Base-by-base conservation (phyloP, 2,797 vertebrate genomes). In the Anabacerthia variegaticeps region DNA sequence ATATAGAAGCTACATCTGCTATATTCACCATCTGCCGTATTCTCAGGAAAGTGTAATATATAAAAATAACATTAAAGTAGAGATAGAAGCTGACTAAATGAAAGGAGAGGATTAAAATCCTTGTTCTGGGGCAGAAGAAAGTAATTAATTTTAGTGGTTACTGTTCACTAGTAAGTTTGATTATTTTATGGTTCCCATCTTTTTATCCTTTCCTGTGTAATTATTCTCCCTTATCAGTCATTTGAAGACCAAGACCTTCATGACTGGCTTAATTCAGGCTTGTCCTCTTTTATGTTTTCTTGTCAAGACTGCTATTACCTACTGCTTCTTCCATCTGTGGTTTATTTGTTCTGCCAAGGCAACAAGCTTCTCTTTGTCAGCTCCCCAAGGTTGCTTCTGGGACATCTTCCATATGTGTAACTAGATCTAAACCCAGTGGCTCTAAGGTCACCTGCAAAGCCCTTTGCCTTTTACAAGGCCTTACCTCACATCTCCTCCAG, bases 281-380 rank as follows among this genome's bases (percentile, higher is more conserved):
- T 78, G 49, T 81, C 17, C 63, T 86, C 79, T 84, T 95, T 91
- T 49, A 95, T 39, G 67, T 89, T 93, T 89, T 91, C 85, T 85
- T 92, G 89, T 93, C 79, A 96, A 78, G 82, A 78, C 48, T 79
- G 48, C 36, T 62, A 44, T 88, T 95, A 95, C 75, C 92, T 92
- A 65, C 54, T 88, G 2, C 36, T 91, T 69, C 51, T 94, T 85
- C 62, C 76, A 90, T 81, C 83, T 90, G 85, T 73, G 69, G 79
- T 69, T 92, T 95, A 75, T 89, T 92, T 89, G 68, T 88, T 85
- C 85, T 93, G 87, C 66, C 67, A 86, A 77, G 20, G 76, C 82
- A 93, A 88, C 73, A 88, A 90, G 52, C 44, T 63, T 67, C 68
- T 59, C 63, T 88, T 93, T 93, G 91, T 86, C 87, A 89, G 62